These are phyloP conservation scores for Micoletzkya japonica DNA, from an alignment of 2,888 invertebrate genomes.

Conservation along the genomic window DNA sequence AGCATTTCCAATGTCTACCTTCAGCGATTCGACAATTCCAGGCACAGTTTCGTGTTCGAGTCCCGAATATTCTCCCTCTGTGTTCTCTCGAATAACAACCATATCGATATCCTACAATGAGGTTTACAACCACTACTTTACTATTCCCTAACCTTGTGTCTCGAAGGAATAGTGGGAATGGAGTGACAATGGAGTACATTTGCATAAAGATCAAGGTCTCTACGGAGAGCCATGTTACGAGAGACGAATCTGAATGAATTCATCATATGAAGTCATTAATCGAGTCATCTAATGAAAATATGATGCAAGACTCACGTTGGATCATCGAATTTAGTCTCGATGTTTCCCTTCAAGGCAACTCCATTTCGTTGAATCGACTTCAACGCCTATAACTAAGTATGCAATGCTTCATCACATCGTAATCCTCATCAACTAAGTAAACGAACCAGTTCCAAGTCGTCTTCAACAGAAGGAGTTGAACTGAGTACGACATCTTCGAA, in stretches of 20 bases:
- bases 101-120: conserved; percentile 78
- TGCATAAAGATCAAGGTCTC: conserved; percentile 81
- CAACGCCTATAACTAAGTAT: conserved; percentile 72
- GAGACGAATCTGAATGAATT: conserved; percentile 73
- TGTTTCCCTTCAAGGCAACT: conserved; percentile 89
- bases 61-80: conserved; percentile 97
- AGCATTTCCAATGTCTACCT: conserved; percentile 66
- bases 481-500: conserved; percentile 79
- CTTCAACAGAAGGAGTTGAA: conserved; percentile 83
- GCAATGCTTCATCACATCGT: background rate
- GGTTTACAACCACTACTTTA: background rate
- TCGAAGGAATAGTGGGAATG: conserved; percentile 80
- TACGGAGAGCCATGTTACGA: conserved; percentile 83
- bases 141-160: conserved; percentile 66
- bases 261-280: background rate
- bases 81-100: conserved; percentile 87
- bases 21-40: conserved; percentile 94
- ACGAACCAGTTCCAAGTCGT: conserved; percentile 77
- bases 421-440: background rate
- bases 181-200: conserved; percentile 91
- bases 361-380: conserved; percentile 93
- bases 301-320: conserved; percentile 67
- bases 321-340: conserved; percentile 87
- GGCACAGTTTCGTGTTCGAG: conserved; percentile 89
- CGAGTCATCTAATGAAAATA: conserved; percentile 63